These are phyloP conservation scores for Dinomys branickii DNA, from an alignment of 2,113 vertebrate species.

Conservation along the genomic window DNA sequence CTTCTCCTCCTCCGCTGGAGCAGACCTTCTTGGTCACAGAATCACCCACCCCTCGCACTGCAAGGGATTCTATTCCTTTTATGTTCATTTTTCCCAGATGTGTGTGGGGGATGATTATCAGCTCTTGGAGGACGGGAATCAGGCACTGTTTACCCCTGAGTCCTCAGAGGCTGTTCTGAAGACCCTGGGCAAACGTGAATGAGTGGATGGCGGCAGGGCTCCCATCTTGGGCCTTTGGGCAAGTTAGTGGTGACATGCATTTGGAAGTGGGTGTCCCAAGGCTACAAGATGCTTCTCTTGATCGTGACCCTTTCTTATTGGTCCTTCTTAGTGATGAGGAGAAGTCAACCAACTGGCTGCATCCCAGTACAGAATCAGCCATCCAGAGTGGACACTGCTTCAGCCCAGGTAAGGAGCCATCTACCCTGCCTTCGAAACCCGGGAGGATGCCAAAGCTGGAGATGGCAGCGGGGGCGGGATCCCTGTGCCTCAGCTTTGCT, in stretches of 20 bases:
- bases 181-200: background rate
- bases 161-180: background rate
- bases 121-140: background rate
- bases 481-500: background rate
- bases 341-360: constrained; percentile 86
- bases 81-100: background rate
- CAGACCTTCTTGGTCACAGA: background rate
- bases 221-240: background rate
- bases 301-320: constrained; percentile 22
- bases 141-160: background rate
- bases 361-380: constrained; percentile 79
- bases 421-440: background rate
- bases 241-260: accelerated
- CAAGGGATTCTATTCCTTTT: background rate
- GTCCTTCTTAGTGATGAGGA: constrained; percentile 84
- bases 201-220: background rate
- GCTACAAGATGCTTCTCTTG: background rate
- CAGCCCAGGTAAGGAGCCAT: constrained; percentile 80
- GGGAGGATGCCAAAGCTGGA: background rate
- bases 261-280: background rate
- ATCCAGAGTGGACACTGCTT: constrained; percentile 85
- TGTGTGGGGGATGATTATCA: no score
- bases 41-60: background rate
- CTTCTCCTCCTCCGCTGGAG: background rate
- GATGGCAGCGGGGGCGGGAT: background rate